Base-by-base conservation (phyloP, 53 echinoderm and acorn worm genomes). In the Paracentrotus lividus region DNA sequence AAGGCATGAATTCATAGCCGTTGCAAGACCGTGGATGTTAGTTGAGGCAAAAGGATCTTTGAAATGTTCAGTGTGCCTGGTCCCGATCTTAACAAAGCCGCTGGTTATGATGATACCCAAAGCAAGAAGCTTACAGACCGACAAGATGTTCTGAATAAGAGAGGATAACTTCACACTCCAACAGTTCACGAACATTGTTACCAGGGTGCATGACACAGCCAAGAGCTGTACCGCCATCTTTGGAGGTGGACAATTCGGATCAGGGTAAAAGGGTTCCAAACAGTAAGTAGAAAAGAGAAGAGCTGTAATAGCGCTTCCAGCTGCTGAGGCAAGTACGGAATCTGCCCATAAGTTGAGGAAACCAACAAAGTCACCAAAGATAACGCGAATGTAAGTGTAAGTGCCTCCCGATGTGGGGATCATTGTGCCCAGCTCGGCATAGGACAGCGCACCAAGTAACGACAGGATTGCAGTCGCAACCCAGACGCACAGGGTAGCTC, bases 391-490 rank as follows among this genome's bases (percentile, higher is more conserved):
- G 76, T 94, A 94, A 13, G 85, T 77, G 33, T 92, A 94, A n/a
- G 77, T 55, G n/a, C 84, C 94, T 8, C 94, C 94, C 1, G 94
- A 92, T 32, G 52, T 44, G 9, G 94, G 94, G 40, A 94, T 78
- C 92, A 92, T 94, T 2, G 94, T 94, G 4, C 94, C 94, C 24
- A 94, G 26, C 64, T 94, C 94, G n/a, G 91, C 65, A 21, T 90
- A 85, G 67, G 92, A 72, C 67, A 94, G 57, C 13, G 91, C 91
- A 47, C 94, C 94, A 29, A 94, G 54, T 20, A 90, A 42, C 20
- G 90, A 56, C 20, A 94, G 24, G 44, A 94, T 8, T 23, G 90
- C 94, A 52, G 88, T 76, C 20, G 43, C 81, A 1, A 43, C 72
- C 94, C 94, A 94, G 1, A 94, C 77, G 26, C 90, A 49, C 8